Percentiles rank a stretch among this genome's conserved stretches.
These are phyloP conservation scores for Dermatemys mawii DNA, from an alignment of 2,113 vertebrate genomes.

Conservation along the genomic window DNA sequence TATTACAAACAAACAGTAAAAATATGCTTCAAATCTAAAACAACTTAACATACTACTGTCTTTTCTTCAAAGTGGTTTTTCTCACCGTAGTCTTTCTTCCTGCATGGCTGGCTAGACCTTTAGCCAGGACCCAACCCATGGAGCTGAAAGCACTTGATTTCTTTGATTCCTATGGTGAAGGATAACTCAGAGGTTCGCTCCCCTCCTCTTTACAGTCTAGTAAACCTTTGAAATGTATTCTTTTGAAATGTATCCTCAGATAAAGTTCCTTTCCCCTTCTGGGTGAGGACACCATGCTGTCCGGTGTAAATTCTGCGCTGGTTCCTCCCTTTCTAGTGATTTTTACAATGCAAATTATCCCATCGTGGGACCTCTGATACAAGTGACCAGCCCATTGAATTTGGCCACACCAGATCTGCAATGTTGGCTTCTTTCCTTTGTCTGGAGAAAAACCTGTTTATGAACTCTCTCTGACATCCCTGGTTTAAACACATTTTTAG, in stretches of 20 bases:
- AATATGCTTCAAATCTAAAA: background rate
- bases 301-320: background rate
- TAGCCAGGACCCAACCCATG: background rate
- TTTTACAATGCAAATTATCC: background rate
- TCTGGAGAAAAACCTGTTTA: background rate
- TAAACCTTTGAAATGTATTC: background rate
- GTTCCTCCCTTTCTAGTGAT: background rate
- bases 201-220: background rate
- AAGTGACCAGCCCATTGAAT: background rate
- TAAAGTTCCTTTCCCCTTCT: background rate
- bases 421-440: background rate
- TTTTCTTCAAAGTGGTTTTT: background rate
- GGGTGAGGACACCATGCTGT: background rate
- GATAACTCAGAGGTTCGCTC: background rate
- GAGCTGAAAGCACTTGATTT: background rate
- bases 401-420: background rate
- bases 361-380: background rate
- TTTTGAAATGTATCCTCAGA: background rate
- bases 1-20: background rate
- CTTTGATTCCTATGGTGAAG: background rate
- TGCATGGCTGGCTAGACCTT: too few relatives aligned
- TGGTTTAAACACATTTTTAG: background rate
- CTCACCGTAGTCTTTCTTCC: background rate
- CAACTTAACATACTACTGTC: background rate
- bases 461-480: background rate